Evolutionary conservation across 2,797 vertebrate species (phyloP), one percentile per base, ranked within the genome.

Genomic region (Bradypodion ventrale): DNA sequence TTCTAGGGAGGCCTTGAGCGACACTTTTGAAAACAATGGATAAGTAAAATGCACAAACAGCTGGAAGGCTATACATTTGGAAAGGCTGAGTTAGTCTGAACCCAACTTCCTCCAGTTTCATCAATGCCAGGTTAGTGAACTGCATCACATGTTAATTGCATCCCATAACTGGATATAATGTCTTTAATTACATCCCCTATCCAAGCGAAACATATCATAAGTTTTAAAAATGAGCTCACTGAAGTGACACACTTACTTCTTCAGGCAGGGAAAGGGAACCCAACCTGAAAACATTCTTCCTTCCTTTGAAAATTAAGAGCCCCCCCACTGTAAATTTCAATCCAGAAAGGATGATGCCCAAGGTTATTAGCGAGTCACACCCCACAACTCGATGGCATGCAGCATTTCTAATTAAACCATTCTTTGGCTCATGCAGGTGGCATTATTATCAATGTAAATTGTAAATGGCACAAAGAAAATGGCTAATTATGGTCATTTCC

Each of bases 401-500:
- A 44, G 2, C 46, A 49, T 69, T 63, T 78, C 60, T 19, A 80
- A 84, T 60, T 83, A 75, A 90, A 74, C 46, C 89, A 62, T 42
- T 32, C 44, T 23, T 49, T 72, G 65, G 82, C 84, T 90, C 89
- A 82, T 2, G 74, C 62, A 49, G 84, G 84, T 89, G 79, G 85
- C 75, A 56, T 83, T 85, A 90, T 87, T 88, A 88, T 59, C 79
- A 88, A 83, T 81, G 89, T 84, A 76, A 85, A 2, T 84, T 84
- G 87, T 83, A 83, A 92, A 91, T 82, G 86, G 89, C 78, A 86
- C 87, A 90, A 90, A 83, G 87, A 92, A 56, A 93, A 89, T 1
- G 76, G 89, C 88, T 90, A 92, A 87, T 88, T 79, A 35, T 1
- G 72, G 86, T 88, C 91, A 91, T 93, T 90, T 91, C 86, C 87